A percentile compares a stretch with the other conserved stretches of the same genome.
Conservation (phyloP, 2,888 invertebrate genomes). For the Lithophane leautieri region DNA sequence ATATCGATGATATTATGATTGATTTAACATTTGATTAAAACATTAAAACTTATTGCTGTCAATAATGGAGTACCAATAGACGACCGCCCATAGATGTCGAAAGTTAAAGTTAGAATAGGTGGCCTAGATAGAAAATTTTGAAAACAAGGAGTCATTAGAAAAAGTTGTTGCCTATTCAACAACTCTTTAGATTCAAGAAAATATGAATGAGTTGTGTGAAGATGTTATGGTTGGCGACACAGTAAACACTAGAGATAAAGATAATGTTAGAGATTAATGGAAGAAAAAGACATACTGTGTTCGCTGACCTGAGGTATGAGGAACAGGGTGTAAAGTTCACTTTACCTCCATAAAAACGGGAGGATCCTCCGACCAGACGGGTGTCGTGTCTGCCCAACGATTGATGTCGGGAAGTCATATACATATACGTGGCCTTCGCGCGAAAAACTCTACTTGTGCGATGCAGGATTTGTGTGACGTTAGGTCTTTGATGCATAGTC, state of each 20-base stretch:
- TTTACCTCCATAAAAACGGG: too few species aligned
- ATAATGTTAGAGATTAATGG: background rate
- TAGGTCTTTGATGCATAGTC: too few species aligned
- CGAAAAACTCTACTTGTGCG: too few species aligned
- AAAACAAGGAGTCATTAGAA: background rate
- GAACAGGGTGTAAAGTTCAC: too few species aligned
- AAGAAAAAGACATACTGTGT: background rate
- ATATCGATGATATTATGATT: conserved; percentile 72
- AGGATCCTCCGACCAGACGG: too few species aligned
- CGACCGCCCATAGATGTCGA: background rate
- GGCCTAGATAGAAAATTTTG: background rate
- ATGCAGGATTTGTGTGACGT: too few species aligned
- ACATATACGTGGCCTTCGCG: too few species aligned
- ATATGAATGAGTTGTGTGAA: too few species aligned
- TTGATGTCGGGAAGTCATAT: too few species aligned
- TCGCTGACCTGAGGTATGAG: background rate
- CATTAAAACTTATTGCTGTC: too few species aligned
- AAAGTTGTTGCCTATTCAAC: background rate
- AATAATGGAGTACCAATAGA: background rate
- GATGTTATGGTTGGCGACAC: background rate
- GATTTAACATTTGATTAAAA: conserved; percentile 80
- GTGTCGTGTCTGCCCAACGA: too few species aligned
- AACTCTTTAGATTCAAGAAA: background rate
- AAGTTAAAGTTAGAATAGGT: background rate
- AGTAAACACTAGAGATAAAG: background rate